These are phyloP conservation scores for Macroglossus sobrinus DNA, from an alignment of 2,113 vertebrate genomes.

Conservation along the genomic window DNA sequence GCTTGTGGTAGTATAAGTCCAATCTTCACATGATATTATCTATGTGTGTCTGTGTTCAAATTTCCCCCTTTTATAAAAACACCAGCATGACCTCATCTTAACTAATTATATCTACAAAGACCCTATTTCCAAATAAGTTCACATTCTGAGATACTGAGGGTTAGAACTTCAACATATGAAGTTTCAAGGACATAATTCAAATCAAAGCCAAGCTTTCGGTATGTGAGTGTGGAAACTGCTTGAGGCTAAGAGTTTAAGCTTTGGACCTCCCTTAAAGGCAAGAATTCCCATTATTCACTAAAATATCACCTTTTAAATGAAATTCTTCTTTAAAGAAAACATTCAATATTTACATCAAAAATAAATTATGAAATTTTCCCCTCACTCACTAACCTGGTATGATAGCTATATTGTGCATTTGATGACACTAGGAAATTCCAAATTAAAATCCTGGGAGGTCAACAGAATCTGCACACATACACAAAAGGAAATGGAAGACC, in stretches of 20 bases:
- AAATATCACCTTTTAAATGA: slow-evolving; percentile 22
- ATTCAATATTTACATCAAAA: slow-evolving; percentile 25
- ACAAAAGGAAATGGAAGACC: background rate
- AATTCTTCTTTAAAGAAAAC: background rate
- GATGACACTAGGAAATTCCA: background rate
- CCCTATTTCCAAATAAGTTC: background rate
- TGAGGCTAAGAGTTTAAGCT: background rate
- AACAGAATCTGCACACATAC: background rate
- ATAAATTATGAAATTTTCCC: background rate
- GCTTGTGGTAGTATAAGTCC: background rate
- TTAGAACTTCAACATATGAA: background rate
- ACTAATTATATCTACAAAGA: background rate
- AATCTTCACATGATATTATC: background rate
- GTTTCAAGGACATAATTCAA: background rate
- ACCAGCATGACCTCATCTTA: background rate
- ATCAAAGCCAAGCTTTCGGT: background rate
- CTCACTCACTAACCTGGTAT: background rate
- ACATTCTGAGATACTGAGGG: background rate
- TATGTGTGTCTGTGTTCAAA: background rate
- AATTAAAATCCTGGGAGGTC: background rate
- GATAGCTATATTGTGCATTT: background rate
- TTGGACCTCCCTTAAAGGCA: background rate
- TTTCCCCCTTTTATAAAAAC: background rate
- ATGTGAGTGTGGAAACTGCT: background rate
- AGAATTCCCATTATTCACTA: background rate